A percentile compares a stretch with the other conserved stretches of the same genome.
These are phyloP conservation scores for Lepidurus packardi DNA, from an alignment of 1,140 invertebrate genomes.

Conservation along the genomic window DNA sequence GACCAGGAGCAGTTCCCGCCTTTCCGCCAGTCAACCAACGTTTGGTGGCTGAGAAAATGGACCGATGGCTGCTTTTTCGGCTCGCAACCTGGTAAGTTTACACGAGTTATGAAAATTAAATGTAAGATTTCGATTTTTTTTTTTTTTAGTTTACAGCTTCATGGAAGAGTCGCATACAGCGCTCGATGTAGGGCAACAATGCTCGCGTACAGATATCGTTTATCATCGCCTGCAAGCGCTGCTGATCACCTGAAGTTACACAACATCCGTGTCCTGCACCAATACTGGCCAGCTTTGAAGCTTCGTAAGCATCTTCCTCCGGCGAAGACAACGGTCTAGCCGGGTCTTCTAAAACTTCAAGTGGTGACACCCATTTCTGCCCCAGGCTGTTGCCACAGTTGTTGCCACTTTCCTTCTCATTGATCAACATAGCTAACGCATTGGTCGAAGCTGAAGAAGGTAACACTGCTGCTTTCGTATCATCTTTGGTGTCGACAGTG, in stretches of 20 bases:
- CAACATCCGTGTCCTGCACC: conserved; percentile 56
- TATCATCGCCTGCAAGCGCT: conserved; percentile 74
- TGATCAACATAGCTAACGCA: conserved; percentile 19
- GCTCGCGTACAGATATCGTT: conserved; percentile 81
- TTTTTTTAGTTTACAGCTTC: conserved; percentile 61
- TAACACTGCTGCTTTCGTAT: conserved; percentile 28
- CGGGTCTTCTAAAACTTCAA: conserved; percentile 27
- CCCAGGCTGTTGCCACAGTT: not conserved
- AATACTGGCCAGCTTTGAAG: not conserved
- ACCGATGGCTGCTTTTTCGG: conserved; percentile 85
- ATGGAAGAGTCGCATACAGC: conserved; percentile 71
- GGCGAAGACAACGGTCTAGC: conserved; percentile 16
- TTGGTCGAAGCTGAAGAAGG: conserved; percentile 27
- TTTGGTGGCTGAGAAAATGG: conserved; percentile 86
- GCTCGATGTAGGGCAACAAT: conserved; percentile 82
- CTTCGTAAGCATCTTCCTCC: conserved; percentile 5
- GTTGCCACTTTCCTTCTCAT: not conserved
- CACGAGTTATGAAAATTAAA: conserved; percentile 33
- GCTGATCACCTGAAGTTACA: conserved; percentile 72
- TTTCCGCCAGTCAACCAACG: conserved; percentile 89
- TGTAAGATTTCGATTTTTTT: not conserved
- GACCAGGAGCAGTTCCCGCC: conserved; percentile 57
- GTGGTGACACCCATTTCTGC: not conserved
- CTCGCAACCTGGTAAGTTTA: conserved; percentile 52
- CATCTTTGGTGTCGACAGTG: conserved; percentile 5